These are phyloP conservation scores for Idaea straminata DNA, from an alignment of 2,888 invertebrate genomes.

Conservation along the genomic window DNA sequence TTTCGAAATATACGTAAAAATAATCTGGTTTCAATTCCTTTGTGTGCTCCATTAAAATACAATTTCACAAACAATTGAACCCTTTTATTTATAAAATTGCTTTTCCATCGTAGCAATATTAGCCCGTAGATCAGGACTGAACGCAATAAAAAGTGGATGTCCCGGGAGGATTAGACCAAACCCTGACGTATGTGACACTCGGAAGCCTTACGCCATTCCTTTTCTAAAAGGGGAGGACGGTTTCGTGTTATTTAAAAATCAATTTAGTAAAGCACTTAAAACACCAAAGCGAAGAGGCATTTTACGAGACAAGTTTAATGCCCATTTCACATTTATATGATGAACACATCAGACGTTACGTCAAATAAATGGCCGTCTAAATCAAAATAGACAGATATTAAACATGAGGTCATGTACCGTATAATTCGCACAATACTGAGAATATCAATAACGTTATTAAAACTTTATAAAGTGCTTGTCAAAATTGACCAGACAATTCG, in stretches of 20 bases:
- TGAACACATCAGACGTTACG: constrained; percentile 58
- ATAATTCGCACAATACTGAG: constrained; percentile 62
- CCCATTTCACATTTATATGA: constrained; percentile 46
- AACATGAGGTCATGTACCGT: constrained; percentile 58
- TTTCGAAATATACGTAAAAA: background rate
- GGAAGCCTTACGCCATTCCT: constrained; percentile 66
- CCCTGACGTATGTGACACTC: constrained; percentile 74
- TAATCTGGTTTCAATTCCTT: background rate
- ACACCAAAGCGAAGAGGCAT: constrained; percentile 40
- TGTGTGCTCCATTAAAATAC: constrained; percentile 2
- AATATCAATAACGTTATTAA: constrained; percentile 55
- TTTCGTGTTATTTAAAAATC: constrained; percentile 65
- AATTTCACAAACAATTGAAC: constrained; percentile 41
- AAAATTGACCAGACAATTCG: constrained; percentile 70
- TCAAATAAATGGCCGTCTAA: constrained; percentile 58
- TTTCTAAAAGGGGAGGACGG: constrained; percentile 49
- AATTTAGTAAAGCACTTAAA: constrained; percentile 58
- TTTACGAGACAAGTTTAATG: constrained; percentile 42
- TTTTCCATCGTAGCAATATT: constrained; percentile 63
- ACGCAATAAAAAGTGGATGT: constrained; percentile 74
- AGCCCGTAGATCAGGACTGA: constrained; percentile 68
- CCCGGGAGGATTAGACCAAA: constrained; percentile 73
- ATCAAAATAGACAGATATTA: constrained; percentile 63
- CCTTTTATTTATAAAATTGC: constrained; percentile 49
- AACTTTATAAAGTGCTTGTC: constrained; percentile 36